Conservation (phyloP, 2,113 vertebrate genomes). For the Macroglossus sobrinus region DNA sequence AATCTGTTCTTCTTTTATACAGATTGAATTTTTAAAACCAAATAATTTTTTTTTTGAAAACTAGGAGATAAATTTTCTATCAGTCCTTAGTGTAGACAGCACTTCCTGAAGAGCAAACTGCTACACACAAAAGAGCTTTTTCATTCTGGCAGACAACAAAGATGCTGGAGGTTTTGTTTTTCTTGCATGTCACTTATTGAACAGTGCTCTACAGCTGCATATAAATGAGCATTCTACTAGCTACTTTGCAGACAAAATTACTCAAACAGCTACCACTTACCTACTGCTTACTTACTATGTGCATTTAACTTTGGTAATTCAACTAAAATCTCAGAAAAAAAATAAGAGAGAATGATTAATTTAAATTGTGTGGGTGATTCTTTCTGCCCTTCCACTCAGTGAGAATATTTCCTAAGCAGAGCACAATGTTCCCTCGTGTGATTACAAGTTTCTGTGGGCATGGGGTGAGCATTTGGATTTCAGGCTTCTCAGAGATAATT, state of each 20-base stretch:
- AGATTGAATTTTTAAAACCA: background rate
- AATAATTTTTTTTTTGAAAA: background rate
- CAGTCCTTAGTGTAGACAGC: background rate
- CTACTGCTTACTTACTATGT: background rate
- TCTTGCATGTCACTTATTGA: background rate
- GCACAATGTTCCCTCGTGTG: fast-evolving
- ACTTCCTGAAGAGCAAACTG: background rate
- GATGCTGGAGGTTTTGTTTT: background rate
- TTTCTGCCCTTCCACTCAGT: background rate
- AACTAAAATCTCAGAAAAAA: conserved; percentile 22
- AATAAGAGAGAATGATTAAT: background rate
- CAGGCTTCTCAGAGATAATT: background rate
- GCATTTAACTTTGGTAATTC: conserved; percentile 21
- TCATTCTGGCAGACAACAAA: background rate
- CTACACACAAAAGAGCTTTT: background rate
- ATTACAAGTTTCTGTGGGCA: background rate
- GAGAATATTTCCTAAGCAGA: background rate
- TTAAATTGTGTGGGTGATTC: background rate
- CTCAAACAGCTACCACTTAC: background rate
- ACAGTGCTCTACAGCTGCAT: background rate
- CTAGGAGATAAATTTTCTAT: background rate
- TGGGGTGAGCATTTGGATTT: background rate
- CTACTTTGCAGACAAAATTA: conserved; percentile 31
- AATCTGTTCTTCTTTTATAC: background rate
- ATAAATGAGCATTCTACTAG: background rate